Percentiles rank a stretch among this genome's conserved stretches.
Evolutionary conservation across 2,113 vertebrate genomes (phyloP).

Genomic region (Cynopterus brachyotis): DNA sequence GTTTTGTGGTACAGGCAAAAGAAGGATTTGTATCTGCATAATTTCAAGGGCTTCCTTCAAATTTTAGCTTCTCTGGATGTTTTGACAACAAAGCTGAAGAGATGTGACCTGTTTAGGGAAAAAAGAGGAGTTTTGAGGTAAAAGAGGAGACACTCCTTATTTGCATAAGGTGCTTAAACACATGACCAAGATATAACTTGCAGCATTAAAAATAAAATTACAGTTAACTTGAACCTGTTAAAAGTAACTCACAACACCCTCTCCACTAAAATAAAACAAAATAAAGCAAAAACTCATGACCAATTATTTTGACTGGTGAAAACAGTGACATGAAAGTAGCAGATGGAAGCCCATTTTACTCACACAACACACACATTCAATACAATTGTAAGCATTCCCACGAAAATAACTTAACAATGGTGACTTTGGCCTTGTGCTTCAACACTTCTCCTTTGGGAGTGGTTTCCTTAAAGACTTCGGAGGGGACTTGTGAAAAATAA

Average conservation of each 20-base stretch:
- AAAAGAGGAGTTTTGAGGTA: background rate
- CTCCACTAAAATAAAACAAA: constrained; percentile 68
- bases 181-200: constrained; percentile 36
- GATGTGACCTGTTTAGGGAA: background rate
- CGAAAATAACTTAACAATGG: constrained; percentile 45
- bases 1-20: constrained; percentile 16
- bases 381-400: constrained; percentile 54
- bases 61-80: background rate
- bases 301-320: constrained; percentile 63
- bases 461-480: background rate
- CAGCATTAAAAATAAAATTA: constrained; percentile 50
- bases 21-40: background rate
- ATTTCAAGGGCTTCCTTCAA: constrained; percentile 1
- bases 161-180: constrained; percentile 12
- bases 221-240: constrained; percentile 51
- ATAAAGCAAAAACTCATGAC: constrained; percentile 65
- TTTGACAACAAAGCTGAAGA: background rate
- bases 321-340: constrained; percentile 66
- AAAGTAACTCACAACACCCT: constrained; percentile 62
- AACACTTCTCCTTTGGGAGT: constrained; percentile 39
- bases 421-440: constrained; percentile 48
- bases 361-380: constrained; percentile 46
- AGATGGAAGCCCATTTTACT: constrained; percentile 62
- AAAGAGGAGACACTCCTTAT: background rate
- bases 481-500: background rate